Base-by-base conservation (phyloP, 2,113 vertebrate genomes). In the Petrocephalus zakoni region DNA sequence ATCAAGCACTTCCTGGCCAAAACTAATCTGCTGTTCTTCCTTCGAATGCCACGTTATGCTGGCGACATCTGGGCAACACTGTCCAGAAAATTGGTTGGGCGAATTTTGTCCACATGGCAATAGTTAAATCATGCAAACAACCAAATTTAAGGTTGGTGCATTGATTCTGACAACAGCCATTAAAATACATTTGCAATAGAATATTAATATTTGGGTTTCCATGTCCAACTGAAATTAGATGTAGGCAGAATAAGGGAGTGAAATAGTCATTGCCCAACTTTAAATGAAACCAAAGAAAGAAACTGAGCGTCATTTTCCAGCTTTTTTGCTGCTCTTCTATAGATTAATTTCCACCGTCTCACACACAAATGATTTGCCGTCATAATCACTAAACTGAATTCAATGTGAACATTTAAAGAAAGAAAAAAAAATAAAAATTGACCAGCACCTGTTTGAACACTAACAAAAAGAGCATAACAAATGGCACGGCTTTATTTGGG, bases 401-500 rank as follows among this genome's bases (percentile, higher is more conserved):
- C 49, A 78, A 90, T 87, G 58, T 85, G 55, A 81, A 82, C n/a
- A 55, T 49, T 53, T 22, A 52, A 88, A 86, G 42, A 89, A 90
- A 72, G 53, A 37, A 52, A 68, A 83, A 82, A 53, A 72, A 88
- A 83, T 46, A 89, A 90, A 72, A 34, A 34, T 90, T 87, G 37
- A 56, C 29, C 49, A 90, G 93, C 94, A 95, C 94, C 94, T 93
- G 92, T 93, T 91, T 93, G 92, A 92, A 91, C 86, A 91, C 90
- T 53, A 93, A 91, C 91, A 88, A 93, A 93, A 89, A 42, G 3
- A 94, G 90, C 92, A 93, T 92, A 92, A 94, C 89, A 92, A 93
- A 93, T 93, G 94, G 95, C 95, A 94, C 95, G 95, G 68, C 72
- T 78, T 49, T 78, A 78, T 47, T 49, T n/a, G 47, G 46, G n/a